Conservation (phyloP, 2,888 invertebrate genomes). For the Parapristionchus giblindavisi region DNA sequence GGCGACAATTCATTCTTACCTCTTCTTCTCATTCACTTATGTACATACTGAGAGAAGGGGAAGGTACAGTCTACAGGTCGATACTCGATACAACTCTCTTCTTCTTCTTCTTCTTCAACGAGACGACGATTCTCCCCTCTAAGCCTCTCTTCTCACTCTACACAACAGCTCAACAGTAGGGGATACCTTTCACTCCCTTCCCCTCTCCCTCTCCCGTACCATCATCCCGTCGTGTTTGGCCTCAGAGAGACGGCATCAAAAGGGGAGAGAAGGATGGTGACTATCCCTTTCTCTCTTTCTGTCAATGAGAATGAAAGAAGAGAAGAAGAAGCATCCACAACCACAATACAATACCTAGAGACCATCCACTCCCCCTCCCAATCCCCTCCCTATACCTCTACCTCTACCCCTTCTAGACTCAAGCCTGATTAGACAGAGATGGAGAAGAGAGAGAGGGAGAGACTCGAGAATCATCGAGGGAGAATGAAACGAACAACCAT, state of each 20-base stretch:
- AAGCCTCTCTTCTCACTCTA: constrained; percentile 22
- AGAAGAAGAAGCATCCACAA: too few relatives aligned
- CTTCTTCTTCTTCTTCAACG: background rate
- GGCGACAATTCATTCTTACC: too few relatives aligned
- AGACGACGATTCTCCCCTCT: background rate
- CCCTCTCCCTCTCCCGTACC: constrained; percentile 2
- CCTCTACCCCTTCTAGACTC: background rate
- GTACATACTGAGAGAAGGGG: too few relatives aligned
- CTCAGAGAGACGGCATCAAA: background rate
- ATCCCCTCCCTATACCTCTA: background rate
- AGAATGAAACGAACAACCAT: background rate
- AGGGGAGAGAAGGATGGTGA: background rate
- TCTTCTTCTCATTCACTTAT: too few relatives aligned
- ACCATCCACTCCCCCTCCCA: background rate
- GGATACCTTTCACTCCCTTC: too few relatives aligned
- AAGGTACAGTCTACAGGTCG: background rate
- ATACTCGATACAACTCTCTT: background rate
- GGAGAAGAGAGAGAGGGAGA: constrained; percentile 4
- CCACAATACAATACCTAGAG: too few relatives aligned
- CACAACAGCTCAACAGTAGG: constrained; percentile 10
- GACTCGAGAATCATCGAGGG: constrained; percentile 8
- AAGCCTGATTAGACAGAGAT: too few relatives aligned
- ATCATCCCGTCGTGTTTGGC: too few relatives aligned
- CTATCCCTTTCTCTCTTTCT: background rate
- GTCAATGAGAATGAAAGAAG: too few relatives aligned